A percentile compares a stretch with the other conserved stretches of the same genome.
Conservation (phyloP, 2,888 invertebrate genomes). For the Scaptomyza caliginosa region DNA sequence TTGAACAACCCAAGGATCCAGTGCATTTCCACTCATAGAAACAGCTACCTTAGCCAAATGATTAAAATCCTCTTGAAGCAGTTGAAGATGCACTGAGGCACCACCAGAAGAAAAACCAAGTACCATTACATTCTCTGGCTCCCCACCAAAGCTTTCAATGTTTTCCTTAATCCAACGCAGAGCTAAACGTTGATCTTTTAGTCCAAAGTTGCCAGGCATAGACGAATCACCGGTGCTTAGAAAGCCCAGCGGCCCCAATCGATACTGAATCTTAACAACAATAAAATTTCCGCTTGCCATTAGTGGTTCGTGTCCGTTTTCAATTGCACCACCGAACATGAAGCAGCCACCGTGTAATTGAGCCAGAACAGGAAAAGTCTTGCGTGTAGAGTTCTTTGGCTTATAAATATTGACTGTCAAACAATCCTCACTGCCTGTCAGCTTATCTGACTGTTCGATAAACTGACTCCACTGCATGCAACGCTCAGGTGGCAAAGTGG, state of each 20-base stretch:
- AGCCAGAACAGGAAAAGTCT: conserved; percentile 86
- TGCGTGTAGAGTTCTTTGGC: conserved; percentile 80
- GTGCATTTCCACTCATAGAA: conserved; percentile 89
- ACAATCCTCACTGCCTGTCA: conserved; percentile 88
- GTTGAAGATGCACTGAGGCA: conserved; percentile 90
- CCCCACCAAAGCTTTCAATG: conserved; percentile 82
- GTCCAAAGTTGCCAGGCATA: conserved; percentile 84
- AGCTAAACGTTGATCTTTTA: conserved; percentile 61
- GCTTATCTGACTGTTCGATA: conserved; percentile 54
- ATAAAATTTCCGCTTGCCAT: conserved; percentile 87
- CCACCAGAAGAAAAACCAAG: conserved; percentile 90
- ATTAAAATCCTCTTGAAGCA: conserved; percentile 85
- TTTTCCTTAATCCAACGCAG: conserved; percentile 54
- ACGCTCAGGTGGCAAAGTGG: conserved; percentile 85
- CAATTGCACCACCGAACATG: conserved; percentile 86
- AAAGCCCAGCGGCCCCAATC: conserved; percentile 90
- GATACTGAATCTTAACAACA: conserved; percentile 88
- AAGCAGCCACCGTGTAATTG: conserved; percentile 89
- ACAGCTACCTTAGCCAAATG: conserved; percentile 51
- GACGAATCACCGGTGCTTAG: conserved; percentile 89
- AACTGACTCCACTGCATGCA: conserved; percentile 88
- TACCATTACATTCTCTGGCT: conserved; percentile 87
- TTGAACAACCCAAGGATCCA: conserved; percentile 87
- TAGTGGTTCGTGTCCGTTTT: conserved; percentile 85
- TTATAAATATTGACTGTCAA: conserved; percentile 88